Evolutionary conservation across 35 echinoderm and acorn worm genomes (phyloP), one percentile per base, ranked within the genome.

Genomic region (Heliocidaris tuberculata): DNA sequence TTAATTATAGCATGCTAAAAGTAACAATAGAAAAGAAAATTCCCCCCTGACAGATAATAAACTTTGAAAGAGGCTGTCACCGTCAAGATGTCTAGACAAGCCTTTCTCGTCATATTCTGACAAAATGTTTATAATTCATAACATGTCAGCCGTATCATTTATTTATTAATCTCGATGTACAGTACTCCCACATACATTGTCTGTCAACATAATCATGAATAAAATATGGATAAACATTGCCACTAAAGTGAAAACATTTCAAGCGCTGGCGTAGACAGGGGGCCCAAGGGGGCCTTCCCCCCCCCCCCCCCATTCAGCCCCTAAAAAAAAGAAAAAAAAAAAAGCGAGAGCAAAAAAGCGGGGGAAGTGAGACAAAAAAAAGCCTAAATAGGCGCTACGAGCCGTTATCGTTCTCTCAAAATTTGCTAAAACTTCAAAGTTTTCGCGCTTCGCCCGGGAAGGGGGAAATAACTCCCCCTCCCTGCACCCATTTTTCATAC

Each of bases 81-180:
- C 27, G 65, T 78, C 65, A 78, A 78, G 65, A 78, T 78, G 65
- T 78, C 65, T 78, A 78, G 65, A 78, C 65, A 78, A 78, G 27
- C 7, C 19, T 78, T 24, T 78, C 27, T 78, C 65, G 27, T 78
- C 65, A 78, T n/a, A 78, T 21, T n/a, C 21, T n/a, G 21, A 27
- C 65, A n/a, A 24, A 78, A 78, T 78, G 65, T 78, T 78, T 78
- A 78, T 78, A 78, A 21, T 27, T 9, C 65, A 78, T 78, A 27
- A 8, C 65, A 78, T 78, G 65, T 78, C 65, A 78, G 65, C 27
- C 27, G 65, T 78, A 78, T 27, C 7, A 78, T 21, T 19, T 78
- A 4, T 78, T 70, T 17, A 21, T 21, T 70, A 6, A 27, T 27
- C 6, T 70, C 60, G 60, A 24, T 70, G 24, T 70, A 21, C 17